Percentiles rank a stretch among this genome's conserved stretches.
Evolutionary conservation across 2,113 vertebrate species (phyloP).

Genomic region (Pollachius pollachius): DNA sequence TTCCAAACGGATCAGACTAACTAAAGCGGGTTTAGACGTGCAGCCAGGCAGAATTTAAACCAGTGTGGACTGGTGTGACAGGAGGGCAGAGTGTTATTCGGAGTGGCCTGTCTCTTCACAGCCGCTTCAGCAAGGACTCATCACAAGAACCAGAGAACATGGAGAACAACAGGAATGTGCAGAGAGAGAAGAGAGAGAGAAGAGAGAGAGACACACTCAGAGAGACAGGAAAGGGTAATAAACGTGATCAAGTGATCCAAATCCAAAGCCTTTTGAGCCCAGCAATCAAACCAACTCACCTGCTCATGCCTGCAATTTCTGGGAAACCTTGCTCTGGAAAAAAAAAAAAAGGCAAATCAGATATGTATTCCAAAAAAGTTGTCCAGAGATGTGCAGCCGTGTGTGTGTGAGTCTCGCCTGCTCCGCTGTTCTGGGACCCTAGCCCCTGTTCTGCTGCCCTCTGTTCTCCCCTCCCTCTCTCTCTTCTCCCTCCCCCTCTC

Average conservation of each 20-base stretch:
- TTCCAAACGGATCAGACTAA: too few species aligned
- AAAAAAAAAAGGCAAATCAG: conserved; percentile 48
- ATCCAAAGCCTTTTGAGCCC: conserved; percentile 6
- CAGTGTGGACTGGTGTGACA: neutral
- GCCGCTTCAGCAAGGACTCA: too few species aligned
- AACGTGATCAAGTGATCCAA: neutral
- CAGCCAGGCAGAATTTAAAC: neutral
- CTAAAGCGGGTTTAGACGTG: too few species aligned
- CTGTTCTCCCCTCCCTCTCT: conserved; percentile 26
- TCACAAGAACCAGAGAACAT: neutral
- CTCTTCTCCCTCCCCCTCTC: conserved; percentile 32
- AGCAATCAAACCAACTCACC: conserved; percentile 49
- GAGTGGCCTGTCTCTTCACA: too few species aligned
- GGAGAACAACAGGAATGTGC: conserved; percentile 35
- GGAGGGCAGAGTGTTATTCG: neutral
- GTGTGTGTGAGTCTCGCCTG: conserved; percentile 16
- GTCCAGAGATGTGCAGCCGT: neutral
- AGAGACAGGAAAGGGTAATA: conserved; percentile 3
- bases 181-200: conserved; percentile 1
- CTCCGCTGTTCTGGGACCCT: conserved; percentile 44
- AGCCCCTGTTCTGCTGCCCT: conserved; percentile 48
- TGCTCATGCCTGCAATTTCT: conserved; percentile 42
- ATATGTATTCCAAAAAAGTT: conserved; percentile 20
- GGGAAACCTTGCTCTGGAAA: conserved; percentile 6
- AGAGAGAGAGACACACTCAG: neutral